Evolutionary conservation across 2,113 vertebrate species (phyloP), one percentile per base, ranked within the genome.

Genomic region (Ifrita kowaldi): DNA sequence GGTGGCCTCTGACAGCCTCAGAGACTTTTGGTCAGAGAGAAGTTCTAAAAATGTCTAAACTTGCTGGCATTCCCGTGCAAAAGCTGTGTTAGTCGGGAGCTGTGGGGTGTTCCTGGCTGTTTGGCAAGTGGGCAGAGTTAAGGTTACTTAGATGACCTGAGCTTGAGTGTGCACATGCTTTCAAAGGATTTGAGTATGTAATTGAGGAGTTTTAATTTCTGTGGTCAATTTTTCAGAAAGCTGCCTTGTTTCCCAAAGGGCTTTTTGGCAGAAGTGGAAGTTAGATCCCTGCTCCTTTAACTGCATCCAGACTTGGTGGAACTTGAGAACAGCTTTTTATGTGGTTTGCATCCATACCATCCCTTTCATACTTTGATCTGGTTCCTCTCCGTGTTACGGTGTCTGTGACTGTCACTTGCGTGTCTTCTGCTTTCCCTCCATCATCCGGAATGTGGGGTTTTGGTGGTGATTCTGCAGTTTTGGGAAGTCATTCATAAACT

Each of bases 191-290:
- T 71, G 69, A 93, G 79, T 75, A 32, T 87, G 79, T 93, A 88
- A 94, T 87, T 94, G 90, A 94, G 93, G 90, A 92, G 88, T 70
- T 92, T 87, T 97, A 84, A 93, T 93, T 97, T 93, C 93, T 92
- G 91, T 94, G 95, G 93, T 96, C 90, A 86, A 6, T 90, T 92
- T 97, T 93, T 94, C 87, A 95, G 93, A 96, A 90, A 83, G 93
- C 90, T 92, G 75, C 56, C 85, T 92, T 78, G 88, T 96, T 97
- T 94, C 92, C 92, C 92, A 92, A 93, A 90, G 90, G 92, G 82
- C 11, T 90, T 96, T 93, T 95, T 96, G 95, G 92, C 92, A 94
- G 79, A 90, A 93, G 75, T 91, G 79, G 87, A 93, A 91, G 82
- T 92, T 83, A 88, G 85, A 95, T 93, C 87, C 64, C 64, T 71